Conservation (phyloP, 1,140 invertebrate genomes). For the Drosophila asahinai region DNA sequence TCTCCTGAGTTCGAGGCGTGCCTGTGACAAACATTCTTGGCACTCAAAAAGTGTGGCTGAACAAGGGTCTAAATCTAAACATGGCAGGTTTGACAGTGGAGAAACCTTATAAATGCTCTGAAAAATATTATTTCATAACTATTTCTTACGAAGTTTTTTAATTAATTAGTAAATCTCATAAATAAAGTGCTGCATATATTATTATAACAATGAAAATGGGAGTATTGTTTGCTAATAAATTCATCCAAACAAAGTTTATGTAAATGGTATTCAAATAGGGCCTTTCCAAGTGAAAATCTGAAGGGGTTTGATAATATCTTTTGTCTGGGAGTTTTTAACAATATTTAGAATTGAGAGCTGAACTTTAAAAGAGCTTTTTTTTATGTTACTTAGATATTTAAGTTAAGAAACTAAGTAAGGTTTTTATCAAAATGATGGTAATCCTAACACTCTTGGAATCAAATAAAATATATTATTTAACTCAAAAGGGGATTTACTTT, state of each 20-base stretch:
- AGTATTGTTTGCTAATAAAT: constrained; percentile 2
- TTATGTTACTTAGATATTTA: background rate
- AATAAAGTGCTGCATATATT: background rate
- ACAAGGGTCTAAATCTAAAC: constrained; percentile 14
- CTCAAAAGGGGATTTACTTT: too few species aligned
- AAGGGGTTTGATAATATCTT: constrained; percentile 7
- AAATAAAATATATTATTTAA: background rate
- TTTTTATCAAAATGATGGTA: background rate
- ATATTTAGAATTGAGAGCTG: background rate
- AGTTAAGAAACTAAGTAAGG: too few species aligned
- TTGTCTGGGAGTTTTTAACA: background rate
- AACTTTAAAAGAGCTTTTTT: background rate
- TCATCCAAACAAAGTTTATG: constrained; percentile 6
- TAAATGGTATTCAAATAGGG: background rate
- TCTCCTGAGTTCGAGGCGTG: constrained; percentile 17
- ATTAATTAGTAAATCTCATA: background rate
- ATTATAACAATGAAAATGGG: background rate
- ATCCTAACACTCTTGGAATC: too few species aligned
- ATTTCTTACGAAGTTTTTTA: background rate
- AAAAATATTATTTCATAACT: background rate
- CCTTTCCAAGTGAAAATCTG: constrained; percentile 14
- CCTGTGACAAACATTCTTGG: constrained; percentile 48
- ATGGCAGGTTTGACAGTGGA: constrained; percentile 8
- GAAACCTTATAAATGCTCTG: background rate
- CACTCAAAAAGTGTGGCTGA: constrained; percentile 8